phyloP scores from a whole-genome alignment of 2,888 invertebrate species.

The Drosophila percnosoma region DNA sequence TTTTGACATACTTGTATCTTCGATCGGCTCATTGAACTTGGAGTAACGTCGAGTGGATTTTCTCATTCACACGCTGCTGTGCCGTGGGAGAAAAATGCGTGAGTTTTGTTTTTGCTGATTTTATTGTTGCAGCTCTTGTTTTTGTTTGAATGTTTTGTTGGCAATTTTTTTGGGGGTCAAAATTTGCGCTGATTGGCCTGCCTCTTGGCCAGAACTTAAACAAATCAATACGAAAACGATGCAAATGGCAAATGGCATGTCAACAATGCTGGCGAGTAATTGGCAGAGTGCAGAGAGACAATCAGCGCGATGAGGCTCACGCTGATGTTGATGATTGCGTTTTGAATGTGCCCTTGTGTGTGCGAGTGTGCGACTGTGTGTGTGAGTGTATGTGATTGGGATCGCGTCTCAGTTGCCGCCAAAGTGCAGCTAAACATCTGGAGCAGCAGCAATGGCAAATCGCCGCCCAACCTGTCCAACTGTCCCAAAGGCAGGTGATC shows the following conservation, averaged over 20 bases:
- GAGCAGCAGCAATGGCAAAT: conserved; percentile 46
- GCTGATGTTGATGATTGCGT: conserved; percentile 75
- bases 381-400: conserved; percentile 53
- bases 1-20: conserved; percentile 63
- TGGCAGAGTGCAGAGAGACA: conserved; percentile 60
- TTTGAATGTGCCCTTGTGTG: conserved; percentile 27
- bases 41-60: conserved; percentile 13
- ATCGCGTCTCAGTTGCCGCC: conserved; percentile 63
- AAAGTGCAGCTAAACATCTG: conserved; percentile 80
- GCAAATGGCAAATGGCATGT: conserved; percentile 78
- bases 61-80: conserved; percentile 72
- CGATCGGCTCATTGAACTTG: conserved; percentile 44
- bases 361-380: conserved; percentile 2
- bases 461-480: conserved; percentile 47
- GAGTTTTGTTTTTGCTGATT: conserved; percentile 18
- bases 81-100: conserved; percentile 78
- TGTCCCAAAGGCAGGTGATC: conserved; percentile 55
- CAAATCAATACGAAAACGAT: conserved; percentile 80
- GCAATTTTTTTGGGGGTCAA: conserved; percentile 38
- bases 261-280: conserved; percentile 78
- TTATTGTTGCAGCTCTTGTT: not conserved
- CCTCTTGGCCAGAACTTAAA: conserved; percentile 55
- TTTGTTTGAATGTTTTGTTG: conserved; percentile 26
- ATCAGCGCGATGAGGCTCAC: conserved; percentile 61
- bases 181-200: conserved; percentile 55